These are phyloP conservation scores for Chaenogobius annularis DNA, from an alignment of 2,113 vertebrate species.

Conservation along the genomic window DNA sequence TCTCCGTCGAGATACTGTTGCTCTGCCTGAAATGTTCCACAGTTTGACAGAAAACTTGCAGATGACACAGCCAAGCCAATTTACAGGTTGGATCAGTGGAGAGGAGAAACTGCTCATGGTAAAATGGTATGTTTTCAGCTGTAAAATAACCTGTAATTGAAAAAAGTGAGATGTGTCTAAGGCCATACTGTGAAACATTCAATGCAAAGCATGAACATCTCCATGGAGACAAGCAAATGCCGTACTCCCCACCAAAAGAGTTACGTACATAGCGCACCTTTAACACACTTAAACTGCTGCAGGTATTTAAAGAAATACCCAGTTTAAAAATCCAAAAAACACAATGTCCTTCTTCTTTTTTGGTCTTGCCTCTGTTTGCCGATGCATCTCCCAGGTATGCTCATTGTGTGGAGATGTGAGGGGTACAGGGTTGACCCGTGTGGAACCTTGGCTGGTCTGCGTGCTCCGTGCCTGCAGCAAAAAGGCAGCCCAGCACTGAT, in stretches of 20 bases:
- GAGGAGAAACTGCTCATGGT: too few relatives aligned
- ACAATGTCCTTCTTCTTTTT: conserved; percentile 18
- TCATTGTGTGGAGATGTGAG: conserved; percentile 66
- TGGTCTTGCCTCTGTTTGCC: conserved; percentile 34
- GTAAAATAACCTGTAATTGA: too few relatives aligned
- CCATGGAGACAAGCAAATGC: too few relatives aligned
- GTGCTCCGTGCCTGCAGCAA: conserved; percentile 63
- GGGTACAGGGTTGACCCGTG: conserved; percentile 62
- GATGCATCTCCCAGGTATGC: conserved; percentile 67
- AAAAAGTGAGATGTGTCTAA: too few relatives aligned
- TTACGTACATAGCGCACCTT: not conserved
- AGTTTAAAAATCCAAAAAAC: conserved; percentile 2
- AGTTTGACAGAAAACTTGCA: too few relatives aligned
- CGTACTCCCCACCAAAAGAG: not conserved
- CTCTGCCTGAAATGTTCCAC: too few relatives aligned
- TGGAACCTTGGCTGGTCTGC: conserved; percentile 66
- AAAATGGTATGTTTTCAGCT: too few relatives aligned
- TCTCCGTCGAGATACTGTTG: too few relatives aligned
- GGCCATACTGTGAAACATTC: too few relatives aligned
- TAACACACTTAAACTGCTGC: not conserved
- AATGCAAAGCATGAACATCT: too few relatives aligned
- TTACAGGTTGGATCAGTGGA: too few relatives aligned
- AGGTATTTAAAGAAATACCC: not conserved
- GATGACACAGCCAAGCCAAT: too few relatives aligned
- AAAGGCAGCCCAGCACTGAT: conserved; percentile 65